Percentiles rank a stretch among this genome's conserved stretches.
phyloP scores from a whole-genome alignment of 2,797 vertebrate species.

The Poeciliopsis infans region DNA sequence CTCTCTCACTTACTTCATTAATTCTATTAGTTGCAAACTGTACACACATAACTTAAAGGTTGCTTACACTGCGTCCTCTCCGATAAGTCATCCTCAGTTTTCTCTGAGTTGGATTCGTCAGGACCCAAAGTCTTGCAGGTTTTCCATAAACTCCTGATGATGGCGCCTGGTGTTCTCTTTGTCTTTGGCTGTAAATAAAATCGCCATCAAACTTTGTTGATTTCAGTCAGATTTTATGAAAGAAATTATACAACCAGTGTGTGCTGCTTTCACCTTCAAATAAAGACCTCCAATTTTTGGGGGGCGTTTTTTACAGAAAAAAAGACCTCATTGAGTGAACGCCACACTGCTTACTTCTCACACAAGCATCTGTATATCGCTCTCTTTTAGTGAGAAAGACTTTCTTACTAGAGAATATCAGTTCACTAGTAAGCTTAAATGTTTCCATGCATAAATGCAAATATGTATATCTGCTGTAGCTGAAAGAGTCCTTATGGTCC shows the following conservation, averaged over 20 bases:
- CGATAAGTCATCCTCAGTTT: constrained; percentile 37
- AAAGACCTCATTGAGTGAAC: not conserved
- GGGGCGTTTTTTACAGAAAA: not conserved
- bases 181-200: constrained; percentile 39
- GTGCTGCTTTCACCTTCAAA: not conserved
- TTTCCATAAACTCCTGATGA: constrained; percentile 58
- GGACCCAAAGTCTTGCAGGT: constrained; percentile 38
- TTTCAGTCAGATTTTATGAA: not conserved
- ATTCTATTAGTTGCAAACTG: not conserved
- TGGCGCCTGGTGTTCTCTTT: constrained; percentile 37
- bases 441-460: too few relatives aligned
- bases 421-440: too few relatives aligned
- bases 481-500: too few relatives aligned
- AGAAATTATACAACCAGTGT: not conserved
- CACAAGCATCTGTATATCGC: not conserved
- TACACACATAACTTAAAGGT: not conserved
- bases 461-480: too few relatives aligned
- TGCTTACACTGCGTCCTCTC: constrained; percentile 72
- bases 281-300: not conserved
- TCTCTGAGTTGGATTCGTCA: constrained; percentile 44
- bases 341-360: not conserved
- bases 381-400: not conserved
- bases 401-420: not conserved
- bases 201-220: not conserved
- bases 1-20: not conserved